phyloP scores from a whole-genome alignment of 1,140 invertebrate species.

The Conus ventricosus region DNA sequence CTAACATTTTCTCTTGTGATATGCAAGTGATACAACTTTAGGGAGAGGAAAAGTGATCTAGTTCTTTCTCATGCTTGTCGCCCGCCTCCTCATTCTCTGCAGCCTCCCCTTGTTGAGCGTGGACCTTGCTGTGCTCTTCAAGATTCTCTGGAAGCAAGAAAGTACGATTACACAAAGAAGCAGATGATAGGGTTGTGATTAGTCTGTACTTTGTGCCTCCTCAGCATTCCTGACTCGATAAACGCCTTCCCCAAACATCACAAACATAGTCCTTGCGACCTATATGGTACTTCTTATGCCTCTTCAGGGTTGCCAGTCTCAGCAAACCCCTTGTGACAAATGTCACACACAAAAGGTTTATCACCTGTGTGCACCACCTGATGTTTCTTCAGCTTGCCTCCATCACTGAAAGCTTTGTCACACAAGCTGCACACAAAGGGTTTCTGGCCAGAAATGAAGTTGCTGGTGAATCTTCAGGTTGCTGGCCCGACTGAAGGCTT shows the following conservation, averaged over 20 bases:
- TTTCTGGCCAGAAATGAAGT: slow-evolving; percentile 40
- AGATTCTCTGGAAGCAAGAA: slow-evolving; percentile 74
- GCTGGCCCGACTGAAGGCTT: slow-evolving; percentile 37
- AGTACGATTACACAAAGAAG: neutral
- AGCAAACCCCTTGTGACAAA: slow-evolving; percentile 92
- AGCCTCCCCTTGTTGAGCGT: slow-evolving; percentile 34
- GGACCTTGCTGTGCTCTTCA: slow-evolving; percentile 18
- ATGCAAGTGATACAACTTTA: too few relatives aligned
- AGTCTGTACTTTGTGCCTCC: slow-evolving; percentile 92
- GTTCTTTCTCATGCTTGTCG: too few relatives aligned
- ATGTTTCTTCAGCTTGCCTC: slow-evolving; percentile 37
- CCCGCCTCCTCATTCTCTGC: neutral
- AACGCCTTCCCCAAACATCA: slow-evolving; percentile 95
- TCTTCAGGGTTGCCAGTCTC: slow-evolving; percentile 89
- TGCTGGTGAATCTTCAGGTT: slow-evolving; percentile 22
- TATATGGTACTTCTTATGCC: slow-evolving; percentile 87
- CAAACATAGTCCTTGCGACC: slow-evolving; percentile 88
- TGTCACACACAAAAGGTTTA: slow-evolving; percentile 77
- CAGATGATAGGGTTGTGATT: slow-evolving; percentile 19
- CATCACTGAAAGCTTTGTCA: slow-evolving; percentile 37
- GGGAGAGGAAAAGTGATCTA: too few relatives aligned
- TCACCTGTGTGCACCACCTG: slow-evolving; percentile 44
- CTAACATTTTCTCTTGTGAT: too few relatives aligned
- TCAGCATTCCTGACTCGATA: slow-evolving; percentile 95
- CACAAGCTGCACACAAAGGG: slow-evolving; percentile 44